These are phyloP conservation scores for Drosophila orosa DNA, from an alignment of 1,140 invertebrate genomes.

Conservation along the genomic window DNA sequence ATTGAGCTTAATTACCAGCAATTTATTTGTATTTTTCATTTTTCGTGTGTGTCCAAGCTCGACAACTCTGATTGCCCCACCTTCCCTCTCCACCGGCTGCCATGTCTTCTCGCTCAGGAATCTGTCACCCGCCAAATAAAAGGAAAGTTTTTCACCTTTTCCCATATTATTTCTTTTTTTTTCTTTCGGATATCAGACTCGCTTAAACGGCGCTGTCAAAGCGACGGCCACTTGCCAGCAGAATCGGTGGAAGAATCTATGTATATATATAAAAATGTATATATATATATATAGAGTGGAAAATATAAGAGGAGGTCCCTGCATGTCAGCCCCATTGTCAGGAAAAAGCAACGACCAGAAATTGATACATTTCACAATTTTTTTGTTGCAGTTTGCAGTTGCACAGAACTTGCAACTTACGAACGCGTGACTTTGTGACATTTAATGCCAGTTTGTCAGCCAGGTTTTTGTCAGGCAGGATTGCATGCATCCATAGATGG, in stretches of 20 bases:
- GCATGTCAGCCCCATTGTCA: slow-evolving; percentile 46
- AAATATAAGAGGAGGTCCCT: slow-evolving; percentile 4
- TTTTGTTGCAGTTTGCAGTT: slow-evolving; percentile 54
- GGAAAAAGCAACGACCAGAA: slow-evolving; percentile 61
- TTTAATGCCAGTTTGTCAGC: slow-evolving; percentile 76
- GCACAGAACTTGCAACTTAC: slow-evolving; percentile 27
- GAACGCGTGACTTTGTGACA: slow-evolving; percentile 77
- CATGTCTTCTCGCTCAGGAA: slow-evolving; percentile 31
- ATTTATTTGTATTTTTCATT: neutral
- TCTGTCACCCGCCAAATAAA: slow-evolving; percentile 57
- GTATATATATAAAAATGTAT: neutral
- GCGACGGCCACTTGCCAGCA: slow-evolving; percentile 62
- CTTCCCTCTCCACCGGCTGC: neutral
- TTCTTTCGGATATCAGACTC: slow-evolving; percentile 10
- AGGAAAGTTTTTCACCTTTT: slow-evolving; percentile 25
- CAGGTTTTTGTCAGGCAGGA: slow-evolving; percentile 36
- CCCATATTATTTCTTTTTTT: neutral
- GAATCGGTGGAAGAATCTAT: slow-evolving; percentile 6
- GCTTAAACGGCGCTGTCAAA: slow-evolving; percentile 74
- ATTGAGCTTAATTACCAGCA: neutral
- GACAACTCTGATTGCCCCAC: slow-evolving; percentile 7
- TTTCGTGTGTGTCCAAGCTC: neutral
- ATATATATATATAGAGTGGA: neutral
- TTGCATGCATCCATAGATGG: slow-evolving; percentile 35
- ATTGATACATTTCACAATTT: slow-evolving; percentile 77